phyloP scores from a whole-genome alignment of 2,888 invertebrate genomes.

The Abrostola tripartita region DNA sequence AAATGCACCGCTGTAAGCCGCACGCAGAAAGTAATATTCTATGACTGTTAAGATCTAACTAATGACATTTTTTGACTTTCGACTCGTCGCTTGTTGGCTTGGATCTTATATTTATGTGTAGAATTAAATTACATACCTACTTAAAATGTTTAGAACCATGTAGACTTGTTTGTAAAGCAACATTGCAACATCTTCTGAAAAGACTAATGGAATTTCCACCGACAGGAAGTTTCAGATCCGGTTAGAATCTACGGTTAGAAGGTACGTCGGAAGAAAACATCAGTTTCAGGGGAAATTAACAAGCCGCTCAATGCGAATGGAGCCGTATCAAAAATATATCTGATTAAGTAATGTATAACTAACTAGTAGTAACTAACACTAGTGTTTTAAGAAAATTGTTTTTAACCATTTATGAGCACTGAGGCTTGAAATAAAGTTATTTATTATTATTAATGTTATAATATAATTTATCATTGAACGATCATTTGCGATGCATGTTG shows the following conservation, averaged over 20 bases:
- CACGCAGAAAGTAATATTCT: constrained; percentile 24
- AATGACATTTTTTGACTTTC: constrained; percentile 6
- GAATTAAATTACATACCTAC: background rate
- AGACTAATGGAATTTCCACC: constrained; percentile 27
- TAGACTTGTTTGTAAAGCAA: background rate
- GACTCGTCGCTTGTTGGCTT: background rate
- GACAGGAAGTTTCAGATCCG: constrained; percentile 40
- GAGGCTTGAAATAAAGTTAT: too few relatives aligned
- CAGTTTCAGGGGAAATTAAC: constrained; percentile 45
- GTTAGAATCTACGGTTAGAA: constrained; percentile 39
- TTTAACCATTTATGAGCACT: too few relatives aligned
- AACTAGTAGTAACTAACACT: too few relatives aligned
- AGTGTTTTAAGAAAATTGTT: too few relatives aligned
- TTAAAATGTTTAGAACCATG: background rate
- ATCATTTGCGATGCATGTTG: too few relatives aligned
- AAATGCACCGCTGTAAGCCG: constrained; percentile 34
- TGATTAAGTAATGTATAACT: background rate
- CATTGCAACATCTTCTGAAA: too few relatives aligned
- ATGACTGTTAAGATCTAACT: constrained; percentile 43
- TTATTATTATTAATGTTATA: too few relatives aligned
- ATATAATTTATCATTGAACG: too few relatives aligned
- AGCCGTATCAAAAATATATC: constrained; percentile 8
- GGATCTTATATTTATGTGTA: background rate
- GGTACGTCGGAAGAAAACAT: constrained; percentile 34
- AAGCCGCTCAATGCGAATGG: constrained; percentile 14